A percentile compares a stretch with the other conserved stretches of the same genome.
Conservation (phyloP, 1,140 invertebrate species). For the Drosophila nannoptera region DNA sequence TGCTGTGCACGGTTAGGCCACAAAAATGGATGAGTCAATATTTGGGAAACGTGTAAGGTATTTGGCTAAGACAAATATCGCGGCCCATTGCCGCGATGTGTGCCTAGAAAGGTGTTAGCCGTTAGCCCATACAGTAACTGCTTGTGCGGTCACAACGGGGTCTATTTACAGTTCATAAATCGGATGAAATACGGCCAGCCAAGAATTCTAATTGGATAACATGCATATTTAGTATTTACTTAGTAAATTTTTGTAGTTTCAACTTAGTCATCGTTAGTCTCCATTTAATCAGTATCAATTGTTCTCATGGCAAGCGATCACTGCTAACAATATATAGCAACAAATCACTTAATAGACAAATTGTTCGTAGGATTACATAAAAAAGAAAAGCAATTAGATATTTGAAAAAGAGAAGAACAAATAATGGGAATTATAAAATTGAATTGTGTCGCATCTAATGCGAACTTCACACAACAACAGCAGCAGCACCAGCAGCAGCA, state of each 20-base stretch:
- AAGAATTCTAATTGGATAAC: too few relatives aligned
- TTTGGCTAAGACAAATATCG: background rate
- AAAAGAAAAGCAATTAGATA: background rate
- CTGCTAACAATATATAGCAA: conserved; percentile 4
- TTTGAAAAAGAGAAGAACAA: background rate
- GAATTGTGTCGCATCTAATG: conserved; percentile 17
- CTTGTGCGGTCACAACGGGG: too few relatives aligned
- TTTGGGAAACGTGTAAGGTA: background rate
- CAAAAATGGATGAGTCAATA: conserved; percentile 5
- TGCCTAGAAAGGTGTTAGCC: background rate
- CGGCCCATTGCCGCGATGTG: too few relatives aligned
- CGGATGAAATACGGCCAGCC: too few relatives aligned
- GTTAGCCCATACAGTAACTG: background rate
- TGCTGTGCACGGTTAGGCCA: background rate
- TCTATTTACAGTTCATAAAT: too few relatives aligned
- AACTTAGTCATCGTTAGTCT: background rate
- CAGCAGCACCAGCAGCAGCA: background rate
- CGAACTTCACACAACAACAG: background rate
- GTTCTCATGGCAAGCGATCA: background rate
- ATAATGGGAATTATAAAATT: conserved; percentile 1
- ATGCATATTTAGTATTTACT: too few relatives aligned
- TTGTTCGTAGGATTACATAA: background rate
- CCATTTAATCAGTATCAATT: background rate
- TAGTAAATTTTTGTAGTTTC: too few relatives aligned
- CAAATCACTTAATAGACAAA: conserved; percentile 4